These are phyloP conservation scores for Apis mellifera DNA, from an alignment of 1,140 invertebrate genomes.

Conservation along the genomic window Amel_HAv3.1 CM009931.2:5380001-5380500, in stretches of 20 bases:
- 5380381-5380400: constrained; percentile 42
- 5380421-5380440: no score
- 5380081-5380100: constrained; percentile 74
- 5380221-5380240: constrained; percentile 70
- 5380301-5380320: constrained; percentile 82
- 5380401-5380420: neutral
- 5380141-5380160: constrained; percentile 85
- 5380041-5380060: constrained; percentile 22
- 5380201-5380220: constrained; percentile 85
- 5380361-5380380: constrained; percentile 12
- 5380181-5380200: constrained; percentile 82
- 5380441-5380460: accelerated
- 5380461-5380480: neutral
- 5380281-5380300: constrained; percentile 87
- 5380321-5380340: constrained; percentile 31
- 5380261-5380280: constrained; percentile 87
- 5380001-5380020: constrained; percentile 62
- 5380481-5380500: no score
- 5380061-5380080: neutral
- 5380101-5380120: constrained; percentile 81
- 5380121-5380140: constrained; percentile 83
- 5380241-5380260: constrained; percentile 74
- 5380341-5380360: neutral
- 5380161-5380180: constrained; percentile 84
- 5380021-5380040: constrained; percentile 41